phyloP scores from a whole-genome alignment of 2,888 invertebrate species.

The Drosophila sordidapex region DNA sequence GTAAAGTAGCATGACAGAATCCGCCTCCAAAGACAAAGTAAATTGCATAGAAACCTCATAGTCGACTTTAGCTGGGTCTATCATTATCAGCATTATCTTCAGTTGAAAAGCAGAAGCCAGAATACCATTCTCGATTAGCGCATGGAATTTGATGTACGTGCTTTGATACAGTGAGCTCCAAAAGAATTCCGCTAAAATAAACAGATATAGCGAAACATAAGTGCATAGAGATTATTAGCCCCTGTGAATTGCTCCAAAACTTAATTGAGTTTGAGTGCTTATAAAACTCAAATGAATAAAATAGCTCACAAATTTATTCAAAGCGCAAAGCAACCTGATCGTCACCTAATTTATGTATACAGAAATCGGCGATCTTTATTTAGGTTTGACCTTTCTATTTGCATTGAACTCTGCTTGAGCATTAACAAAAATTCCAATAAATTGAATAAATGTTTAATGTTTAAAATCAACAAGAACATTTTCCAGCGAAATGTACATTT shows the following conservation, averaged over 20 bases:
- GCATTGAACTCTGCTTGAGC: neutral
- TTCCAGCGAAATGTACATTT: conserved; percentile 1
- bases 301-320: neutral
- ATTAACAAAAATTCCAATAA: neutral
- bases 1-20: conserved; percentile 45
- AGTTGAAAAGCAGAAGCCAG: conserved; percentile 1
- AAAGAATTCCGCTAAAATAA: conserved; percentile 6
- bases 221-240: neutral
- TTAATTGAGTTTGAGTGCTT: neutral
- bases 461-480: conserved; percentile 9
- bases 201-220: neutral
- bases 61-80: neutral
- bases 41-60: neutral
- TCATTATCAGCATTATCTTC: neutral
- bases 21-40: conserved; percentile 5
- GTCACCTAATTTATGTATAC: neutral
- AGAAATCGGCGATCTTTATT: neutral
- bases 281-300: neutral
- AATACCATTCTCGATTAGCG: conserved; percentile 17
- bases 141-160: conserved; percentile 39
- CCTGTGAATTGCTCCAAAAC: neutral
- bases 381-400: neutral
- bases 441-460: conserved; percentile 4
- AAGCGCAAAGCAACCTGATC: neutral
- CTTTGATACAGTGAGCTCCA: neutral